Evolutionary conservation across 2,888 invertebrate species (phyloP).

Genomic region (Villa cingulata): DNA sequence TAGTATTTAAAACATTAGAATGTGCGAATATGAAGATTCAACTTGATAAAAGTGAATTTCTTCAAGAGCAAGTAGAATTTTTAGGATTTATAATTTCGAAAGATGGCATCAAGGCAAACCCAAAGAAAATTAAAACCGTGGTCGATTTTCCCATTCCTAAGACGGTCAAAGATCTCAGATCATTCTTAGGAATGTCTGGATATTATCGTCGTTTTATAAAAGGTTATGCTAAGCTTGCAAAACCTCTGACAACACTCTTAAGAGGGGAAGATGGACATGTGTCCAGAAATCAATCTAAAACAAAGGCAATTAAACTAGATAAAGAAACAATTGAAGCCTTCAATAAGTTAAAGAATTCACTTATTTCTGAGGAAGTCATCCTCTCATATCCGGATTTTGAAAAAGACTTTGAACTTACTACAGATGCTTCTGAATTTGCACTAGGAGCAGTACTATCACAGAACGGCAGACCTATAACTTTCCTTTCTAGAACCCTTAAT

Average conservation of each 20-base stretch:
- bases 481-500: too few species aligned
- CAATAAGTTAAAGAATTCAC: slow-evolving; percentile 8
- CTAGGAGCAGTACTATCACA: slow-evolving; percentile 22
- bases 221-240: slow-evolving; percentile 4
- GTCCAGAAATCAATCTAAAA: slow-evolving; percentile 2
- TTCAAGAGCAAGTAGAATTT: slow-evolving; percentile 4
- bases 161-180: slow-evolving; percentile 6
- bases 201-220: slow-evolving; percentile 9
- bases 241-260: slow-evolving; percentile 3
- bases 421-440: slow-evolving; percentile 23
- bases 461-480: too few species aligned
- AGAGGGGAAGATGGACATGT: slow-evolving; percentile 5
- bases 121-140: slow-evolving; percentile 8
- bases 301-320: slow-evolving; percentile 2
- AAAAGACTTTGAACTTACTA: too few species aligned
- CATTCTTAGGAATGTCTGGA: slow-evolving; percentile 7
- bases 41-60: slow-evolving; percentile 3
- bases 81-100: slow-evolving; percentile 8
- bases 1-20: too few species aligned
- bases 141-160: slow-evolving; percentile 4
- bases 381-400: too few species aligned
- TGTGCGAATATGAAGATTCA: background rate
- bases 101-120: too few species aligned
- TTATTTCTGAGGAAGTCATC: slow-evolving; percentile 6
- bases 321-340: slow-evolving; percentile 7